Base-by-base conservation (phyloP, 2,888 invertebrate species). In the Volucella inanis region DNA sequence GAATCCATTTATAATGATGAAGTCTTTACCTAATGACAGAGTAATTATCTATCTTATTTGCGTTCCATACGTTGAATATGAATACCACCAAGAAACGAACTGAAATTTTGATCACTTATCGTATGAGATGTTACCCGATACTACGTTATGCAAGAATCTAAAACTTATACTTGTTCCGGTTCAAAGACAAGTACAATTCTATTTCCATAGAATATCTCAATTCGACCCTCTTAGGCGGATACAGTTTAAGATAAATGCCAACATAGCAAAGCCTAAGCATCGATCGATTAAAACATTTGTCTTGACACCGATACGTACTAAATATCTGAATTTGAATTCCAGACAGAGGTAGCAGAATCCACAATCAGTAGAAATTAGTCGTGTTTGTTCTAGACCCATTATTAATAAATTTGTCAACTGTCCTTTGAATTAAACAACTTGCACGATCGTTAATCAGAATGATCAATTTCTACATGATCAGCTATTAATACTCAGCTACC, bases 401-500 rank as follows among this genome's bases (percentile, higher is more conserved):
- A 3, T 49, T 64, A 49, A 64, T 64, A 14, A 64, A 64, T 12
- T 49, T n/a, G 9, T 49, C 15, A 38, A 22, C 39, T 79, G 79
- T 84, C 75, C 71, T 80, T 80, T 54, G 52, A 80, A 54, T 79
- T 67, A 39, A 59, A 70, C 59, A 41, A 61, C 55, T 61, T 61
- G 31, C 45, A 74, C 45, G 71, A 31, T 31, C 31, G 6, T 31
- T 31, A 79, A 75, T 84, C 59, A 79, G 22, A 61, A 61, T 80
- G 75, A 75, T 84, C 59, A 70, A 68, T 74, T 68, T 49, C 72
- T 18, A 74, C 62, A 80, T 59, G 68, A 74, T 52, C 55, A 52
- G 64, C 54, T 75, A 43, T 18, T 57, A 38, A n/a, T n/a, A n/a
- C n/a, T n/a, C n/a, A n/a, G n/a, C 57, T 55, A 50, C 14, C n/a